Conservation (phyloP, 2,113 vertebrate species). For the Percopsis transmontana region DNA sequence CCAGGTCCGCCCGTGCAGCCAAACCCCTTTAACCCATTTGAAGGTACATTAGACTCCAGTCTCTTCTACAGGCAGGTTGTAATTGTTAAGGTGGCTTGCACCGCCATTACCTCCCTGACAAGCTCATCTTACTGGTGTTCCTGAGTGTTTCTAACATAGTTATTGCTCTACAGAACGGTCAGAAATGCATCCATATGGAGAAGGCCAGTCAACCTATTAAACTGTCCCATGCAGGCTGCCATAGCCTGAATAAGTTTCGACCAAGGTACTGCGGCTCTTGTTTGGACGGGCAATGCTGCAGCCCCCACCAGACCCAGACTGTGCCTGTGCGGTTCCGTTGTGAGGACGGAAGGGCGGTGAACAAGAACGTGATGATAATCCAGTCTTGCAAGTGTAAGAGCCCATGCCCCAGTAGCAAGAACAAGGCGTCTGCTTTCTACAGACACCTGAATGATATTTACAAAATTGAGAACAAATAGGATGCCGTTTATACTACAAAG, state of each 20-base stretch:
- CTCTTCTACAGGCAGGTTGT: background rate
- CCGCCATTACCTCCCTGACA: background rate
- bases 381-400: slow-evolving; percentile 88
- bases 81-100: background rate
- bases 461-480: slow-evolving; percentile 68
- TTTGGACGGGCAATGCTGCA: slow-evolving; percentile 86
- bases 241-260: slow-evolving; percentile 86
- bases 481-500: too few relatives aligned
- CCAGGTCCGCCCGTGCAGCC: slow-evolving; percentile 86
- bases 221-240: slow-evolving; percentile 84
- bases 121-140: background rate
- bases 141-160: background rate
- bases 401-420: slow-evolving; percentile 76
- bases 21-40: slow-evolving; percentile 69
- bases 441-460: slow-evolving; percentile 85
- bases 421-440: slow-evolving; percentile 77
- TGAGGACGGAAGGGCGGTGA: slow-evolving; percentile 83
- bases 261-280: slow-evolving; percentile 89
- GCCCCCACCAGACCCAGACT: slow-evolving; percentile 85
- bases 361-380: slow-evolving; percentile 90
- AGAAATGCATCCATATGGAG: slow-evolving; percentile 85
- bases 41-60: slow-evolving; percentile 77
- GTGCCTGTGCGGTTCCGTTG: slow-evolving; percentile 86
- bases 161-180: slow-evolving; percentile 81
- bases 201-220: slow-evolving; percentile 77